These are phyloP conservation scores for Athetis lepigone DNA, from an alignment of 2,888 invertebrate species.

Conservation along the genomic window DNA sequence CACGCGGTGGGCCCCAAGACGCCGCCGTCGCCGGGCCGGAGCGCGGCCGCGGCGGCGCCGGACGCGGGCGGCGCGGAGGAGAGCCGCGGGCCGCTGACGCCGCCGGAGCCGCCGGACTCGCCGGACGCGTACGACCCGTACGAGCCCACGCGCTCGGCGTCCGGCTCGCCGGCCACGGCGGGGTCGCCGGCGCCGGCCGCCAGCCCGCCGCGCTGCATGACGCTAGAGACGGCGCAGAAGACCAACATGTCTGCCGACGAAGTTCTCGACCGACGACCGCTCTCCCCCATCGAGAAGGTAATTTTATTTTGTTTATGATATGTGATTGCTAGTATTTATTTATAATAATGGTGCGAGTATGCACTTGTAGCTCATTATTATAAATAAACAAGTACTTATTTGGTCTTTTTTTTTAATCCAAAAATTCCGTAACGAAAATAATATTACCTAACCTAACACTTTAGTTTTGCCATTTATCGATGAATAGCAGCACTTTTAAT, in stretches of 20 bases:
- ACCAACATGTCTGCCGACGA: conserved; percentile 87
- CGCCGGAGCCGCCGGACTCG: conserved; percentile 90
- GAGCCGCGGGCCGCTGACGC: conserved; percentile 93
- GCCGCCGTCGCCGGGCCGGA: conserved; percentile 90
- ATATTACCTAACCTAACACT: too few species aligned
- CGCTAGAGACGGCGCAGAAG: conserved; percentile 87
- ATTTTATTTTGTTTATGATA: neutral
- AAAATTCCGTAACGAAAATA: too few species aligned
- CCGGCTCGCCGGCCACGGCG: conserved; percentile 92
- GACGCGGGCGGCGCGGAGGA: conserved; percentile 86
- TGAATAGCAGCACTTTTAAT: too few species aligned
- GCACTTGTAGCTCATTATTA: too few species aligned
- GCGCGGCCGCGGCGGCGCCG: conserved; percentile 88
- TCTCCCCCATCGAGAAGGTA: conserved; percentile 91
- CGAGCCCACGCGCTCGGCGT: conserved; percentile 96
- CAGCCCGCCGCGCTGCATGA: conserved; percentile 75
- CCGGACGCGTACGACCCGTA: conserved; percentile 97
- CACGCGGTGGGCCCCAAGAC: conserved; percentile 86
- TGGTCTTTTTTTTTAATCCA: too few species aligned
- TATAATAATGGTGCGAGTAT: too few species aligned
- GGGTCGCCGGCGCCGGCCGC: conserved; percentile 69
- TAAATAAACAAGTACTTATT: too few species aligned
- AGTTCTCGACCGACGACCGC: conserved; percentile 83
- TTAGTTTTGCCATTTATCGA: too few species aligned
- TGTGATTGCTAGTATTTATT: too few species aligned